phyloP scores from a whole-genome alignment of 2,113 vertebrate genomes.

The Brachyistius frenatus region DNA sequence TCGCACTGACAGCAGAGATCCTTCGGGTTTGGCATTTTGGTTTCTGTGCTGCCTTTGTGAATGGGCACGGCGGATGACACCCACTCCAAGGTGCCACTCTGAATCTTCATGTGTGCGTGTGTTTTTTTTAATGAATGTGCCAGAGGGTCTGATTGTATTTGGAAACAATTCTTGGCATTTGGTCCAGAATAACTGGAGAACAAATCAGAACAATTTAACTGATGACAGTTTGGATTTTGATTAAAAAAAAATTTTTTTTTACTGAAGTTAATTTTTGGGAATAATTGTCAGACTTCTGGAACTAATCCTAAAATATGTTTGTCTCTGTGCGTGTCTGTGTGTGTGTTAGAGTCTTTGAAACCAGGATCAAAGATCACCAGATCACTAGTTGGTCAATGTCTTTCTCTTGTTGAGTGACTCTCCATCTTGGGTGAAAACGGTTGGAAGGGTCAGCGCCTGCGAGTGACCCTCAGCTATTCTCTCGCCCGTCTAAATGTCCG shows the following conservation, averaged over 20 bases:
- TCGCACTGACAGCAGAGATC: constrained; percentile 62
- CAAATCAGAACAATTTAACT: too few species aligned
- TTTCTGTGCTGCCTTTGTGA: constrained; percentile 64
- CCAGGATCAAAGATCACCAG: constrained; percentile 55
- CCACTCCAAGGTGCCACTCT: constrained; percentile 31
- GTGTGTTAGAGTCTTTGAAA: background rate
- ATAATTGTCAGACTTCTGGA: too few species aligned
- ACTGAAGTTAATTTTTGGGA: too few species aligned
- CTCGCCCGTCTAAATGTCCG: constrained; percentile 21
- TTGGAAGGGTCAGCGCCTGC: constrained; percentile 58
- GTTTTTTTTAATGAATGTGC: background rate
- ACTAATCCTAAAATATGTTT: too few species aligned
- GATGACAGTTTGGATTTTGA: too few species aligned
- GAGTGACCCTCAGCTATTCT: constrained; percentile 33
- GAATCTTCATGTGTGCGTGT: background rate
- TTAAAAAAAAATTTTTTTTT: too few species aligned
- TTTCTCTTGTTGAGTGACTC: constrained; percentile 49
- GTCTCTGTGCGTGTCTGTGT: background rate
- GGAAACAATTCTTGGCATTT: background rate
- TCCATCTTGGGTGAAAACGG: constrained; percentile 50
- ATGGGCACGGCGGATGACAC: constrained; percentile 39
- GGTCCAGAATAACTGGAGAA: background rate
- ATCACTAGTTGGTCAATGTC: constrained; percentile 1
- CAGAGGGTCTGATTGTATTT: constrained; percentile 22
- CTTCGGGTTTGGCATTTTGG: constrained; percentile 51